Base-by-base conservation (phyloP, 2,113 vertebrate species). In the Alligator mississippiensis region DNA sequence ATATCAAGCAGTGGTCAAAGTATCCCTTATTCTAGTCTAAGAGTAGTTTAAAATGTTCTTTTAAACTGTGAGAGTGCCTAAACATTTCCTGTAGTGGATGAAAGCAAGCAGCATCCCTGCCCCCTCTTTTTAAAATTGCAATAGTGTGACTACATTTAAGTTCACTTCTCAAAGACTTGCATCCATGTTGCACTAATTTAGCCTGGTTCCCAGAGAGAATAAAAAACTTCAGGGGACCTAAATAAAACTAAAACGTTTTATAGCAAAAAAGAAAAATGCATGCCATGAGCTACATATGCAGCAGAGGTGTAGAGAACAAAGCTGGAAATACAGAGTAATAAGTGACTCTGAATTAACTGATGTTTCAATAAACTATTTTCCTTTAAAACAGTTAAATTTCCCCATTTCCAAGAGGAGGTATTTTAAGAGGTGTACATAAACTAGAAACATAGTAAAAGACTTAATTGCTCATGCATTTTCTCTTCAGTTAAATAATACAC, bases 221-320 rank as follows among this genome's bases (percentile, higher is more conserved):
- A 81, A 79, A 25, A 87, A 86, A 14, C 91, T 87, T 88, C 90
- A 82, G 3, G 80, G 61, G 85, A 77, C 60, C 87, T 74, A 85
- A 87, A 83, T 76, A 86, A 77, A 94, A 57, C 70, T 63, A 66
- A 74, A 54, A 90, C 89, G 58, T 83, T 95, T 93, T 19, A 80
- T 70, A 63, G 84, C 76, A 70, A 64, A 70, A 62, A 12, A 18
- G 76, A 76, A 58, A 90, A 93, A 84, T 58, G 4, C 19, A 5
- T 93, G 10, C 30, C 2, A 0, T 0, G 0, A 61, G 30, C 19
- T 19, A 38, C 30, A 47, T 47, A 47, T 47, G 47, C 47, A 47
- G 47, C 47, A 47, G 47, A 47, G 47, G 47, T 47, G 19, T 70
- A 70, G 30, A 34, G 9, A n/a, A 21, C 68, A 70, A 70, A 38